A percentile compares a stretch with the other conserved stretches of the same genome.
Evolutionary conservation across 2,113 vertebrate species (phyloP).

Genomic region (Leptobrachium leishanense): DNA sequence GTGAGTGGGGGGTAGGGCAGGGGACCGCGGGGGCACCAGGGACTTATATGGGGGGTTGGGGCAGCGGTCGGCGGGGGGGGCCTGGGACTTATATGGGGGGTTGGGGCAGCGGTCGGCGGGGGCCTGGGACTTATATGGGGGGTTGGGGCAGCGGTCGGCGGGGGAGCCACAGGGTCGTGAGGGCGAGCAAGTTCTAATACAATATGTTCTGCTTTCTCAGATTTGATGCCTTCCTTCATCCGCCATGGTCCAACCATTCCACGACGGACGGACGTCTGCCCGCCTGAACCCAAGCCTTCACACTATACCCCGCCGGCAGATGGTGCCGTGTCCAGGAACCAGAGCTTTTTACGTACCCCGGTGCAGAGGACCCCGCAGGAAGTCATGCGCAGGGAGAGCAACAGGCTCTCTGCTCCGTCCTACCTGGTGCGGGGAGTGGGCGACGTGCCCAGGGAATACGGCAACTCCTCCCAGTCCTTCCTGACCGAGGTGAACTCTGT

Average conservation of each 20-base stretch:
- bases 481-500: conserved; percentile 73
- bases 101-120: neutral
- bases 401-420: conserved; percentile 89
- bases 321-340: conserved; percentile 77
- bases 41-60: no score
- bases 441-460: conserved; percentile 86
- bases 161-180: neutral
- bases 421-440: conserved; percentile 82
- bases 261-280: conserved; percentile 83
- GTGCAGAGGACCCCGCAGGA: conserved; percentile 83
- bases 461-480: conserved; percentile 85
- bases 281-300: conserved; percentile 73
- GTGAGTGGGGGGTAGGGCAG: no score
- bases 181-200: neutral
- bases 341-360: conserved; percentile 82
- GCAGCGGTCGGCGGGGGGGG: no score
- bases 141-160: neutral
- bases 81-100: no score
- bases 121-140: neutral
- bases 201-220: conserved; percentile 58
- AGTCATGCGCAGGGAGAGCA: conserved; percentile 83
- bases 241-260: conserved; percentile 97
- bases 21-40: no score
- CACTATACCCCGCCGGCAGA: conserved; percentile 72
- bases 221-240: conserved; percentile 97